Evolutionary conservation across 2,113 vertebrate species (phyloP), one percentile per base, ranked within the genome.

Genomic region (Nesogale talazaci): DNA sequence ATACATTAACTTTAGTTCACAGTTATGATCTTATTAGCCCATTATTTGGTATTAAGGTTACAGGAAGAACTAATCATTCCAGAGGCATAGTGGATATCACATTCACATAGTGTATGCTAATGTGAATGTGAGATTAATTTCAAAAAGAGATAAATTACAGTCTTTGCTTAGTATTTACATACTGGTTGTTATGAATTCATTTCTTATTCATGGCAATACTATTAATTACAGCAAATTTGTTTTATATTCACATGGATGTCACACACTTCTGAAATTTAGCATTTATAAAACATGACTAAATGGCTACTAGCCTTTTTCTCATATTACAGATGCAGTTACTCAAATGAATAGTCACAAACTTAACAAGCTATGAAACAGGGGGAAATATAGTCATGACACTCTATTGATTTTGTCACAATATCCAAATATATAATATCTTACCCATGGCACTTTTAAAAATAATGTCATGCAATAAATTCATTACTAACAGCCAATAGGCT

Each of bases 211-310:
- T 94, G 95, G 94, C 92, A 97, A 96, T 94, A 92, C 94, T 65
- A 92, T 95, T 97, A 96, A 96, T 97, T 97, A 94, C 89, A 97
- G 97, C 95, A 91, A 94, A 95, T 94, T 97, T 88, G 61, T 83
- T 96, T 86, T 87, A 92, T 97, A 96, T 86, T 94, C 79, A 95
- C 57, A 27, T 93, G 76, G 40, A 65, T 95, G 90, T 87, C 87
- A 80, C 42, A 91, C 6, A 65, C 52, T 69, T 78, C 56, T 0
- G 4, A 63, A 97, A 95, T 95, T 93, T 92, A 88, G 85, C 88
- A 92, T 92, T 93, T 94, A 87, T 90, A 86, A 77, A 52, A 86
- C 14, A 57, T 82, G 67, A 88, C 80, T 93, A 95, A 95, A 91
- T 91, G 84, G 70, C 76, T 36, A 91, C 70, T 65, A 96, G 89